These are phyloP conservation scores for Gymnocephalus cernua DNA, from an alignment of 2,113 vertebrate genomes.

Conservation along the genomic window DNA sequence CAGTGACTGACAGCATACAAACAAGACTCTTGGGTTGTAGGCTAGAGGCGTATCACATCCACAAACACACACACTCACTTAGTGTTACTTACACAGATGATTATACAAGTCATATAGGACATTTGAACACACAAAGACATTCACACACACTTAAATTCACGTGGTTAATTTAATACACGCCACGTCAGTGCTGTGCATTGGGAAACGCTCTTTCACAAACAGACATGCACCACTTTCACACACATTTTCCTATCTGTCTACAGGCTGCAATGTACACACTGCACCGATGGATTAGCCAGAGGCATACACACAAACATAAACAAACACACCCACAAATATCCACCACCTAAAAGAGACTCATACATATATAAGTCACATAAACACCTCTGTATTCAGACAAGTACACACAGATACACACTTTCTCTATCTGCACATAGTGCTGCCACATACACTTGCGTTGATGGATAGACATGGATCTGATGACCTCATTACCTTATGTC, in stretches of 20 bases:
- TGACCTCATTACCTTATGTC: slow-evolving; percentile 51
- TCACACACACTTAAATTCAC: slow-evolving; percentile 14
- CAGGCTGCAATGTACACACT: slow-evolving; percentile 25
- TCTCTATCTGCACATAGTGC: neutral
- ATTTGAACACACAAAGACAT: slow-evolving; percentile 12
- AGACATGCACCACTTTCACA: slow-evolving; percentile 6
- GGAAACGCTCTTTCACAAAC: neutral
- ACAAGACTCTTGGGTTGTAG: slow-evolving; percentile 52
- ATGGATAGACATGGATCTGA: slow-evolving; percentile 45
- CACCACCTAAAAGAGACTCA: slow-evolving; percentile 2
- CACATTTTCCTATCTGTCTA: slow-evolving; percentile 17
- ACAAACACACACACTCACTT: slow-evolving; percentile 22
- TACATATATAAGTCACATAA: slow-evolving; percentile 26
- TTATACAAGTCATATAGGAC: slow-evolving; percentile 34
- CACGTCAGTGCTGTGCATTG: neutral
- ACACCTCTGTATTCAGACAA: slow-evolving; percentile 19
- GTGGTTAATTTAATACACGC: neutral
- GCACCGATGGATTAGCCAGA: slow-evolving; percentile 33
- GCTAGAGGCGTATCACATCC: slow-evolving; percentile 8
- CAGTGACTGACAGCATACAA: slow-evolving; percentile 69
- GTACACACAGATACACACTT: slow-evolving; percentile 8
- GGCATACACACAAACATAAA: slow-evolving; percentile 7
- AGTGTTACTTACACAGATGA: slow-evolving; percentile 39
- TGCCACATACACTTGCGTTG: slow-evolving; percentile 5
- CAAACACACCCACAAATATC: slow-evolving; percentile 4